Conservation (phyloP, 2,888 invertebrate species). For the Polydrusus tereticollis region DNA sequence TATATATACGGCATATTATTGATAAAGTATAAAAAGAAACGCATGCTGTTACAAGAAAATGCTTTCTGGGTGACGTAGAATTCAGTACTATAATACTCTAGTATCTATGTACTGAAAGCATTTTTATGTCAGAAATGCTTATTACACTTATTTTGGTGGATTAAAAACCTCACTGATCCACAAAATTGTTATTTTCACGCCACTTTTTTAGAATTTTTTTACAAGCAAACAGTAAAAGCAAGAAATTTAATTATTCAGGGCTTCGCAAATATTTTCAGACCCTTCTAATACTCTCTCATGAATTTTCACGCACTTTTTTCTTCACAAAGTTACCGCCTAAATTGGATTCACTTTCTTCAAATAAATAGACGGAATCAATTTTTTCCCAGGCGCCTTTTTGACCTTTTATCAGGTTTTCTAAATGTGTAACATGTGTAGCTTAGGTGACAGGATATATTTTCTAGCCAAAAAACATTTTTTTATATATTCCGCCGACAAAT, state of each 20-base stretch:
- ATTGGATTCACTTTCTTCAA: constrained; percentile 4
- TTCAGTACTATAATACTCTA: no score
- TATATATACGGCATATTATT: no score
- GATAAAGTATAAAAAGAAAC: neutral
- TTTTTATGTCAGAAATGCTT: no score
- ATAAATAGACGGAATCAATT: constrained; percentile 22
- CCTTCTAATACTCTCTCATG: neutral
- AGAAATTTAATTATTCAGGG: neutral
- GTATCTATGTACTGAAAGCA: no score
- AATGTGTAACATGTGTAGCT: constrained; percentile 11
- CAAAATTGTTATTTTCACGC: no score
- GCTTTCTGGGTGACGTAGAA: neutral
- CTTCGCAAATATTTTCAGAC: neutral
- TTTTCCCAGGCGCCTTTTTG: constrained; percentile 9
- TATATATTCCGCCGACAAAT: neutral
- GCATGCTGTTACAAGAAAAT: neutral
- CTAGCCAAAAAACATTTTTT: constrained; percentile 8
- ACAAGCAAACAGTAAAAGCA: neutral
- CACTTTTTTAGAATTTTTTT: neutral
- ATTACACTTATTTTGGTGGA: no score
- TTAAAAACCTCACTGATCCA: no score
- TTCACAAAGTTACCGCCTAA: neutral
- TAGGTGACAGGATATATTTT: neutral
- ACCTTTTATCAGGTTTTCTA: constrained; percentile 16
- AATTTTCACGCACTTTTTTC: neutral